phyloP scores from a whole-genome alignment of 1,140 invertebrate genomes.

The Drosophila mojavensis region DNA sequence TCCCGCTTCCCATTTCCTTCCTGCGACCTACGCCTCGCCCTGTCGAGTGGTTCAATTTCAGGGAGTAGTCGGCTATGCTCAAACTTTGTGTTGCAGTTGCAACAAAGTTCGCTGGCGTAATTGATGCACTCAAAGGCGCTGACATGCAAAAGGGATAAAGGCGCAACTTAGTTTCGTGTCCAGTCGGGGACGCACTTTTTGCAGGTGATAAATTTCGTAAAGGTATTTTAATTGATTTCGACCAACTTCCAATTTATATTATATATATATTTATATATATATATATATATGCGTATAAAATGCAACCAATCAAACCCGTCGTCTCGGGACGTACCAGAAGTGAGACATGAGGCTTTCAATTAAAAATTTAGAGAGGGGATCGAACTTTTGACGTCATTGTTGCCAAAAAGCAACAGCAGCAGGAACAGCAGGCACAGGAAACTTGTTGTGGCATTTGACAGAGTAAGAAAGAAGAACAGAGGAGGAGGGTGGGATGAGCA shows the following conservation, averaged over 20 bases:
- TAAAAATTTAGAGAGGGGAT: constrained; percentile 60
- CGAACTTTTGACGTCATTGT: constrained; percentile 31
- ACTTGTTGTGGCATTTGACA: constrained; percentile 18
- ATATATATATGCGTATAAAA: no score
- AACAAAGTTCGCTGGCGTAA: constrained; percentile 56
- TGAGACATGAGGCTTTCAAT: constrained; percentile 59
- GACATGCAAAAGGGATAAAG: constrained; percentile 36
- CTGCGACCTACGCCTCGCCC: neutral
- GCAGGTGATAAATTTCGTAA: constrained; percentile 69
- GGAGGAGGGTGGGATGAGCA: neutral
- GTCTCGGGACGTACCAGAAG: constrained; percentile 30
- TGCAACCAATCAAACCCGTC: no score
- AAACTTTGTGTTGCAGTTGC: constrained; percentile 58
- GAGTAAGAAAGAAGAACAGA: constrained; percentile 1
- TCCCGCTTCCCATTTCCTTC: no score
- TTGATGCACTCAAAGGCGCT: constrained; percentile 62
- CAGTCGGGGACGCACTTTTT: constrained; percentile 46
- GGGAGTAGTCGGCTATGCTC: constrained; percentile 22
- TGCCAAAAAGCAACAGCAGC: constrained; percentile 10
- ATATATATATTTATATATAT: no score
- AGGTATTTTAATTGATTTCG: constrained; percentile 73
- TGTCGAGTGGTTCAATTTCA: constrained; percentile 31
- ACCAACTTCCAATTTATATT: constrained; percentile 44
- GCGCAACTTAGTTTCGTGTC: constrained; percentile 30
- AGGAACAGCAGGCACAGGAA: no score